Evolutionary conservation across 1,140 invertebrate species (phyloP).

Genomic region (Pentalonia nigronervosa): DNA sequence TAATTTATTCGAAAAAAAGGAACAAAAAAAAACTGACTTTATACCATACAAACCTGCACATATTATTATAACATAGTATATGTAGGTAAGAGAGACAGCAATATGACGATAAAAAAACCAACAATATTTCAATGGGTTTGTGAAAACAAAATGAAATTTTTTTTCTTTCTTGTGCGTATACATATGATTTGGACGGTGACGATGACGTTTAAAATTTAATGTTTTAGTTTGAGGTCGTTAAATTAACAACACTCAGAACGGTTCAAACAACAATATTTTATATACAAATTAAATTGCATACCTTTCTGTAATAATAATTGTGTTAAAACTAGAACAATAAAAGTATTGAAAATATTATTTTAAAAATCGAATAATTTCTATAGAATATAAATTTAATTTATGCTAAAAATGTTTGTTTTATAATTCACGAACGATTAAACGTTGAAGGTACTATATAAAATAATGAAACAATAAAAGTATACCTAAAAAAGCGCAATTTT

Average conservation of each 20-base stretch:
- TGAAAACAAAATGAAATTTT: not conserved
- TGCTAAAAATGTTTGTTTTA: not conserved
- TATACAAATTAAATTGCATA: not conserved
- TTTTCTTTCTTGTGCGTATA: not conserved
- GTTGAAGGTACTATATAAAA: not conserved
- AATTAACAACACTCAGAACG: not conserved
- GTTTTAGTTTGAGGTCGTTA: not conserved
- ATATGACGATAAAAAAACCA: slow-evolving; percentile 1
- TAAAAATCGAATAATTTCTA: not conserved
- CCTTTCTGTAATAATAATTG: not conserved
- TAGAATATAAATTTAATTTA: not conserved
- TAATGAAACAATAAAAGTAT: not conserved
- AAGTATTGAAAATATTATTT: not conserved
- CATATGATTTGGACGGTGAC: not conserved
- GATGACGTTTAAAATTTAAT: not conserved
- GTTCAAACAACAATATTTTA: not conserved
- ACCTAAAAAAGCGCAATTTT: not conserved
- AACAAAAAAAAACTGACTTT: not conserved
- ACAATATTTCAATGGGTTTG: not conserved
- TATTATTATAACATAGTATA: not conserved
- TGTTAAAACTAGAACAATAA: not conserved
- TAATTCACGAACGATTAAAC: not conserved
- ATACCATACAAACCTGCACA: not conserved
- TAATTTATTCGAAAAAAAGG: slow-evolving; percentile 27
- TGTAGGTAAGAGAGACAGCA: not conserved